phyloP scores from a whole-genome alignment of 1,140 invertebrate genomes.

The Leptoteleia sp. region DNA sequence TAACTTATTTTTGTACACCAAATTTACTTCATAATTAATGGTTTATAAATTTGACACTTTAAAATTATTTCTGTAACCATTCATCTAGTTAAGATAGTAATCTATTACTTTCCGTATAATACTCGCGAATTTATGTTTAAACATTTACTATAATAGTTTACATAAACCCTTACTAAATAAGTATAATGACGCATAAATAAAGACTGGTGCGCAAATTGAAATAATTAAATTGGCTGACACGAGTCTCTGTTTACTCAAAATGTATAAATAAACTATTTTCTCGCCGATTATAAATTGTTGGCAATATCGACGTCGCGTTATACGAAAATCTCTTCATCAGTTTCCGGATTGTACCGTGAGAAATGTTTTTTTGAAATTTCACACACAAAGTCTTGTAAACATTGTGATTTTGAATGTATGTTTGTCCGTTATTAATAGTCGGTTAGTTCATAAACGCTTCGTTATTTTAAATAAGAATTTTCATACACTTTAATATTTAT shows the following conservation, averaged over 20 bases:
- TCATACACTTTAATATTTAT: neutral
- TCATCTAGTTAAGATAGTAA: too few species aligned
- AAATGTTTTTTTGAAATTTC: constrained; percentile 26
- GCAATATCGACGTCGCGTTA: constrained; percentile 26
- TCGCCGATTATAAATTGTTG: constrained; percentile 40
- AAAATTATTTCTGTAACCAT: too few species aligned
- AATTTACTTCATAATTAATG: too few species aligned
- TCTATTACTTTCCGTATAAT: too few species aligned
- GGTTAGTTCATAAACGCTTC: too few species aligned
- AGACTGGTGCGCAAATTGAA: constrained; percentile 34
- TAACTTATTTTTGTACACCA: too few species aligned
- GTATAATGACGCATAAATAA: constrained; percentile 4
- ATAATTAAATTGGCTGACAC: constrained; percentile 46
- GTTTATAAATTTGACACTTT: too few species aligned
- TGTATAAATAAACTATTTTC: constrained; percentile 60
- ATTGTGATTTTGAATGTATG: constrained; percentile 2
- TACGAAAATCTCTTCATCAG: constrained; percentile 9
- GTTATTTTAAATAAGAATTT: too few species aligned
- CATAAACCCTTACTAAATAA: too few species aligned
- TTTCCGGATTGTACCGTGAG: constrained; percentile 18
- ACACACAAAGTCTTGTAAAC: constrained; percentile 17
- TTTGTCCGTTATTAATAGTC: constrained; percentile 20
- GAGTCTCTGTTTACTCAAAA: constrained; percentile 37
- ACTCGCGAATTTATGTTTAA: too few species aligned
- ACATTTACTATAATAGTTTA: too few species aligned